These are phyloP conservation scores for Spheniscus humboldti DNA, from an alignment of 2,797 vertebrate species.

Conservation along the genomic window DNA sequence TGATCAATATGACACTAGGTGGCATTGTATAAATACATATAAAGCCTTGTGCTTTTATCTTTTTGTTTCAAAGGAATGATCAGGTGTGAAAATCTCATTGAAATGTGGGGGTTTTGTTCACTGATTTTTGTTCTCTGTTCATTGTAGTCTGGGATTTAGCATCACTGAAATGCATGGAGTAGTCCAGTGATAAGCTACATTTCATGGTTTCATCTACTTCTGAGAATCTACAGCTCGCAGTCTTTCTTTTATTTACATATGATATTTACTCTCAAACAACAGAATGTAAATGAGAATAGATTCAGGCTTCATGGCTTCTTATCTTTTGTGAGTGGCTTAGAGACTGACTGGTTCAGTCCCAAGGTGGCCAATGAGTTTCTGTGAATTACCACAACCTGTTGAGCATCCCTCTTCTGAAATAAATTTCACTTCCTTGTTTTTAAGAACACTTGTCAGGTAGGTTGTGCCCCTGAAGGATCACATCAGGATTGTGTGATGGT, in stretches of 20 bases:
- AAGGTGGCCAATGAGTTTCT: not conserved
- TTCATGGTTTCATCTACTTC: not conserved
- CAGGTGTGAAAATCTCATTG: not conserved
- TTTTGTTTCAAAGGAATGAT: not conserved
- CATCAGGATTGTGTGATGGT: not conserved
- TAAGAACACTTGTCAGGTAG: not conserved
- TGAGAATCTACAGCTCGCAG: not conserved
- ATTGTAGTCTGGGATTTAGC: not conserved
- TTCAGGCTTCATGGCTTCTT: not conserved
- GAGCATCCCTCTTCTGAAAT: not conserved
- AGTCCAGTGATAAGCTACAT: not conserved
- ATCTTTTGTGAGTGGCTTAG: not conserved
- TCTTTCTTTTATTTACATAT: not conserved
- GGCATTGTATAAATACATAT: slow-evolving; percentile 50
- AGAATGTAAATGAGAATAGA: not conserved
- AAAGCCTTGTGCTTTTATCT: not conserved
- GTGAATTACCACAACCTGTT: not conserved
- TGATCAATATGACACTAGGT: slow-evolving; percentile 43
- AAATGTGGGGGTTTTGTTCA: not conserved
- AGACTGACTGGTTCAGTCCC: not conserved
- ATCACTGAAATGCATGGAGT: not conserved
- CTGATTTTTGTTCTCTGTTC: not conserved
- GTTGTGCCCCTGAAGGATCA: not conserved
- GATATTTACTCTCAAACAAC: not conserved
- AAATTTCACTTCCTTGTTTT: not conserved